phyloP scores from a whole-genome alignment of 2,888 invertebrate species.

The Platycheirus rosarum region DNA sequence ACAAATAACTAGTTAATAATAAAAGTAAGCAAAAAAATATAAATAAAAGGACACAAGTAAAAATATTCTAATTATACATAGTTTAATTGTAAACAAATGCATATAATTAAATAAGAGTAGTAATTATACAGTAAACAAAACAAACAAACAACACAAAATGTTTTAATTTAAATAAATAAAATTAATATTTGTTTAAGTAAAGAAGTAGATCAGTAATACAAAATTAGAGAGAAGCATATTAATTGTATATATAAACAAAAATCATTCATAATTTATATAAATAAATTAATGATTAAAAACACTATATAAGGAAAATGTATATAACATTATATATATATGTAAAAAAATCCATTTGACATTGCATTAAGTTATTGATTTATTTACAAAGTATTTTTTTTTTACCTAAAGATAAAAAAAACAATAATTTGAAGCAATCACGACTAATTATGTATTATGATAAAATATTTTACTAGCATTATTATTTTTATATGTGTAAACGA shows the following conservation, averaged over 20 bases:
- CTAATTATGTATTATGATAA: conserved; percentile 59
- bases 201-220: conserved; percentile 11
- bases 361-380: conserved; percentile 59
- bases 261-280: conserved; percentile 54
- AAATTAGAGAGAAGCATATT: conserved; percentile 31
- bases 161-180: conserved; percentile 43
- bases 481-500: conserved; percentile 25
- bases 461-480: conserved; percentile 51
- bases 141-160: conserved; percentile 22
- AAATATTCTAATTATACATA: conserved; percentile 42
- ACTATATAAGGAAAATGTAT: conserved; percentile 28
- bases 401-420: conserved; percentile 27
- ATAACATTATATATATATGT: conserved; percentile 33
- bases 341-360: conserved; percentile 52
- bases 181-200: conserved; percentile 34
- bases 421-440: conserved; percentile 60
- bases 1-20: too few relatives aligned
- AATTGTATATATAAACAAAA: conserved; percentile 26
- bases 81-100: conserved; percentile 64
- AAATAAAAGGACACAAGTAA: conserved; percentile 41
- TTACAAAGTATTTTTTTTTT: conserved; percentile 42
- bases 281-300: conserved; percentile 47
- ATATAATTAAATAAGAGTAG: conserved; percentile 19
- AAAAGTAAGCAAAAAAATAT: too few relatives aligned
- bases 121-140: conserved; percentile 39